Base-by-base conservation (phyloP, 2,888 invertebrate genomes). In the Strigamia transsilvanica region DNA sequence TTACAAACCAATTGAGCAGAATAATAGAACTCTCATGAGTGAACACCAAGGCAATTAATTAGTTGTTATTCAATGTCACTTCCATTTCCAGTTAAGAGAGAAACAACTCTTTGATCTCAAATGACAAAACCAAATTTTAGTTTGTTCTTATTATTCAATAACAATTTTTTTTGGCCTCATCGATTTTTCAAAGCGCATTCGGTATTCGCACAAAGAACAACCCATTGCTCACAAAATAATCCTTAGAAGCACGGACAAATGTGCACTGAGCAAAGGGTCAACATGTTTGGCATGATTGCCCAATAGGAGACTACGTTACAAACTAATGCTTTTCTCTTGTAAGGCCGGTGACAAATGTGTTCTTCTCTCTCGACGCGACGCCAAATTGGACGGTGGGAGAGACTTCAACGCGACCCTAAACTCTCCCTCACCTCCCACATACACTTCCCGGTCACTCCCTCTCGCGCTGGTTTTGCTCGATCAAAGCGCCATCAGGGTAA, bases 271-370 rank as follows among this genome's bases (percentile, higher is more conserved):
- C 80, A 56, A 13, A 38, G 38, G 80, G 80, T 80, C 80, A 56
- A 32, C 56, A 56, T 80, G 27, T 46, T 51, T 80, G 80, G 56
- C 51, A 56, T 80, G 46, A 51, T 80, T 27, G 23, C 38, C 80
- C 80, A 56, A 80, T 80, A 46, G 56, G 27, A 27, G 56, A 56
- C 46, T 80, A 80, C 80, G 56, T 46, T 80, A 56, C 56, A 80
- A 80, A 56, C 56, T 80, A 80, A 80, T 80, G 80, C 80, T 80
- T 80, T 80, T 80, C 80, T 56, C 80, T 46, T 80, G 80, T 80
- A 80, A 23, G 80, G 80, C 80, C 23, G 13, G 80, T 80, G 80
- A 80, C 80, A 80, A 80, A 80, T 80, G 80, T 46, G 41, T 38
- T 27, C 23, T 77, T 38, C 78, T n/a, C 38, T 79, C 41, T 79